Base-by-base conservation (phyloP, 2,888 invertebrate genomes). In the Pyrocoelia pectoralis region DNA sequence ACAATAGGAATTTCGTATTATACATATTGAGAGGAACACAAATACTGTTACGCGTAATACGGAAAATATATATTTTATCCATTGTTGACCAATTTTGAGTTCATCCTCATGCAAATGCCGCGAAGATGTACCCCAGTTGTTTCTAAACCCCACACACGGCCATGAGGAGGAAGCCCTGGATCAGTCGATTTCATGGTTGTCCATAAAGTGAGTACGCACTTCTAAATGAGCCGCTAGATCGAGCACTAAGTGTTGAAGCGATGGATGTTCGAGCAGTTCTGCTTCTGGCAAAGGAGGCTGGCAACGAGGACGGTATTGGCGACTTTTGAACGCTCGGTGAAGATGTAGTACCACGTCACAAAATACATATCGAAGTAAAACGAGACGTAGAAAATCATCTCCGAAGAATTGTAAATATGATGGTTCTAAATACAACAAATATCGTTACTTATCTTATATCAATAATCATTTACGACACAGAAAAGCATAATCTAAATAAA, bases 341-440 rank as follows among this genome's bases (percentile, higher is more conserved):
- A 95, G 86, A 71, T 94, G 90, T 70, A 97, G 84, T 52, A 94
- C 92, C 74, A 94, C 91, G 84, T 94, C 93, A 84, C 97, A 97
- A 86, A 98, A 97, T 69, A 97, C 90, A 84, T 92, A 97, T 68
- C 97, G 90, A 69, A 96, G 85, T 68, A 97, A 86, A 66, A 97
- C 83, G 65, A 96, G 86, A 65, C 97, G 89, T 70, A 98, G 86
- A 83, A 97, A 98, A 78, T 97, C 97, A 82, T 98, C 97, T 41
- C 95, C 94, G 83, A 97, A 92, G 83, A 97, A 97, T 82, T 94
- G 91, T 70, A 95, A 84, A 81, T 88, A 90, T 62, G 87, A 86
- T 49, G 86, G 82, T 77, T 90, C 91, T 90, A 77, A 12, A 75
- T 70, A 15, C 41, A 43, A 10, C 46, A 46, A 46, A 17, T 17